Evolutionary conservation across 2,113 vertebrate genomes (phyloP).

Genomic region (Colaptes auratus): DNA sequence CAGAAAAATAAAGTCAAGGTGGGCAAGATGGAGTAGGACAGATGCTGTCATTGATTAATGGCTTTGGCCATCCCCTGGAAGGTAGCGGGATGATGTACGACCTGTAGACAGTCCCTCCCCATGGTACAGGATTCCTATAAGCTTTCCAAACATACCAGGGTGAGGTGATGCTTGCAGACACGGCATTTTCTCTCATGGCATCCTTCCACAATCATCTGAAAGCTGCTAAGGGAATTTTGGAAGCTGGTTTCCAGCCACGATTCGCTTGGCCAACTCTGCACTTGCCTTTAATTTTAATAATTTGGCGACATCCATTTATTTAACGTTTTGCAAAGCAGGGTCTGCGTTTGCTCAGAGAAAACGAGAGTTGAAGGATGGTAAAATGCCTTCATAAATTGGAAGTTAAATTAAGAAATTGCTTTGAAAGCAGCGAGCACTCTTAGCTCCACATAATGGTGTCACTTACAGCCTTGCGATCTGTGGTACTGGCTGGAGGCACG

Average conservation of each 20-base stretch:
- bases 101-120: background rate
- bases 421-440: background rate
- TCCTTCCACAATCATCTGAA: slow-evolving; percentile 29
- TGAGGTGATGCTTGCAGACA: slow-evolving; percentile 23
- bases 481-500: background rate
- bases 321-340: background rate
- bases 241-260: slow-evolving; percentile 38
- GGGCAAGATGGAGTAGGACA: background rate
- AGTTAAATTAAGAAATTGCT: background rate
- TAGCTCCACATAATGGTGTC: background rate
- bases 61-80: background rate
- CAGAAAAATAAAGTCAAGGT: background rate
- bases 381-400: slow-evolving; percentile 36
- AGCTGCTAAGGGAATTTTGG: slow-evolving; percentile 16
- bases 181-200: background rate
- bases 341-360: slow-evolving; percentile 35
- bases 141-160: slow-evolving; percentile 14
- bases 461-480: background rate
- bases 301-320: slow-evolving; percentile 44
- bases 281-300: slow-evolving; percentile 56
- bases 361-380: slow-evolving; percentile 47
- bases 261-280: slow-evolving; percentile 3
- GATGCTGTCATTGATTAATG: accelerated
- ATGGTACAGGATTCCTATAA: background rate
- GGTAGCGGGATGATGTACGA: background rate